Evolutionary conservation across 2,888 invertebrate species (phyloP).

Genomic region (Macrosiphum euphorbiae): DNA sequence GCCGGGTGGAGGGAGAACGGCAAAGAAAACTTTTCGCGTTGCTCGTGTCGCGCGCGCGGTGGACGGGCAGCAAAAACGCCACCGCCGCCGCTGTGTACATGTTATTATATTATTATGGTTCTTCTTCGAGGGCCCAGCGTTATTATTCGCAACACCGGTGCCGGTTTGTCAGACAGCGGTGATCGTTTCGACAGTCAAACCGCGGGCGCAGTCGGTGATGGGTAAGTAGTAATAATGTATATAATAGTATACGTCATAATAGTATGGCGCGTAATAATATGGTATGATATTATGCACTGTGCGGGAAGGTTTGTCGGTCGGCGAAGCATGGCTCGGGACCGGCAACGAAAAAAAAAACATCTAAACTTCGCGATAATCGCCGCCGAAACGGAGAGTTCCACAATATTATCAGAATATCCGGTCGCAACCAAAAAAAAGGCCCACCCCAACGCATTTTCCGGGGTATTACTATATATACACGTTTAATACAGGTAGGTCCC

Average conservation of each 20-base stretch:
- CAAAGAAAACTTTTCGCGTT: slow-evolving; percentile 43
- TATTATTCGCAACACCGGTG: background rate
- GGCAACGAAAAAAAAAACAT: background rate
- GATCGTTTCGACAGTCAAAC: slow-evolving; percentile 41
- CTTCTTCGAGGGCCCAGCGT: background rate
- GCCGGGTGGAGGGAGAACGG: background rate
- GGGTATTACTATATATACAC: background rate
- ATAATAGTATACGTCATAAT: background rate
- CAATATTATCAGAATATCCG: background rate
- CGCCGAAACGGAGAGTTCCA: slow-evolving; percentile 3
- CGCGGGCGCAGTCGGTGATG: background rate
- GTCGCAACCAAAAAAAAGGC: slow-evolving; percentile 3
- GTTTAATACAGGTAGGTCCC: background rate
- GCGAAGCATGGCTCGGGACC: background rate
- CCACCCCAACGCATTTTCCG: background rate
- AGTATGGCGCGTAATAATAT: background rate
- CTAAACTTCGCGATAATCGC: slow-evolving; percentile 29
- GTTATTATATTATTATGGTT: background rate
- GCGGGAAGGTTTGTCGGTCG: background rate
- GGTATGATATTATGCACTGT: background rate
- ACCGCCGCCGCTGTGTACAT: background rate
- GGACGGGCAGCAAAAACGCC: background rate
- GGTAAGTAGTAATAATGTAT: background rate
- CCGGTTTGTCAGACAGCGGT: background rate
- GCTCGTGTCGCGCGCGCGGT: background rate